Percentiles rank a stretch among this genome's conserved stretches.
Evolutionary conservation across 1,140 invertebrate genomes (phyloP).

Genomic region (Mya arenaria): DNA sequence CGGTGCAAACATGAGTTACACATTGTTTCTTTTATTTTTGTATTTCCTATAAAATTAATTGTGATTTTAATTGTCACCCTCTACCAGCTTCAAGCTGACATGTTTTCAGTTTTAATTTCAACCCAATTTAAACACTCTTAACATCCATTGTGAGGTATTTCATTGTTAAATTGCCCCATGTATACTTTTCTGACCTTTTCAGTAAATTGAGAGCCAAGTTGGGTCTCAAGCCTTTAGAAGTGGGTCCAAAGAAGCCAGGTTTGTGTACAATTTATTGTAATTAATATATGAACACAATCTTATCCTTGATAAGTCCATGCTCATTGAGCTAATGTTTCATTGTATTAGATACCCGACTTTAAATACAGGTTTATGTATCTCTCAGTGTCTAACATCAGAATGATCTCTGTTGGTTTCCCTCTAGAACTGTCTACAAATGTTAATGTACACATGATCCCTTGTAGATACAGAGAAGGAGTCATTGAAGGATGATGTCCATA

Average conservation of each 20-base stretch:
- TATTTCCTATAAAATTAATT: no score
- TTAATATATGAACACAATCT: no score
- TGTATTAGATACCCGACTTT: background rate
- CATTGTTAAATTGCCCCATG: background rate
- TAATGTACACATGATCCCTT: background rate
- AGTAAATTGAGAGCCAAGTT: slow-evolving; percentile 93
- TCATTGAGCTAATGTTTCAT: background rate
- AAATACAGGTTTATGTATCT: background rate
- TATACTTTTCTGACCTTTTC: slow-evolving; percentile 56
- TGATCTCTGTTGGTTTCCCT: background rate
- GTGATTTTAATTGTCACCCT: no score
- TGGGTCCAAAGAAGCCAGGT: slow-evolving; percentile 73
- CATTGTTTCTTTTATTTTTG: no score
- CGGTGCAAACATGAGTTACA: no score
- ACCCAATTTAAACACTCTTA: no score
- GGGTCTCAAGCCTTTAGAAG: slow-evolving; percentile 95
- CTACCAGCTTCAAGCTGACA: no score
- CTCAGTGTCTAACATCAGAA: background rate
- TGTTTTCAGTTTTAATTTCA: no score
- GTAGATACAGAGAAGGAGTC: slow-evolving; percentile 44
- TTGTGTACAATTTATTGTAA: no score
- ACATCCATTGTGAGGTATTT: no score
- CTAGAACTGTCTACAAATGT: background rate
- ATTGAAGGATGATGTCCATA: slow-evolving; percentile 91
- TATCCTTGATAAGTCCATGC: background rate